Base-by-base conservation (phyloP, 2,888 invertebrate species). In the Hofmannophila pseudospretella region DNA sequence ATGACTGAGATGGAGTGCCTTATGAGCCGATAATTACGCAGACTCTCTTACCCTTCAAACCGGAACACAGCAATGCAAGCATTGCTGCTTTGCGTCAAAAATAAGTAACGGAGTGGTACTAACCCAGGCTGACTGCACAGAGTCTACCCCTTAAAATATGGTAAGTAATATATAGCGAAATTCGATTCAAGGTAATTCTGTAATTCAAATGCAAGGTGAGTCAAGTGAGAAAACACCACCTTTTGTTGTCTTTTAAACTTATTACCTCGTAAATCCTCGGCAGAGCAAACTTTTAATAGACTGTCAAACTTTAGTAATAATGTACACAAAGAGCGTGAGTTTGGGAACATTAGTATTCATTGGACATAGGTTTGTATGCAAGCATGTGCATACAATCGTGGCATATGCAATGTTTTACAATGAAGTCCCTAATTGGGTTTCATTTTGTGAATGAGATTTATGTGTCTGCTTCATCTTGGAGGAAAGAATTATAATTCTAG, bases 281-380 rank as follows among this genome's bases (percentile, higher is more conserved):
- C 16, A 11, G 14, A 33, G 25, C 22, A 4, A 46, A 48, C 46
- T 48, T 48, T 48, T 44, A 48, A 44, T 48, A 30, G 39, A 42
- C 31, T 48, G 46, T 44, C 48, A 48, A 44, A 48, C 37, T 48
- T 48, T 7, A 38, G 44, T 40, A 44, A 44, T 45, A 47, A 45
- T 39, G 34, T 45, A 38, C 37, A 45, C 39, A 45, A 31, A 33
- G 31, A 39, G 33, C 12, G 11, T 22, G 32, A 33, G 34, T 38
- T 39, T 23, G 32, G 22, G 13, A 29, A 3, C 25, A 40, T 40
- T 40, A 36, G 40, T 40, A 40, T 40, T 33, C 40, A 40, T 36
- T 33, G 30, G 30, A 23, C 34, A 20, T n/a, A 14, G 14, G 14
- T 30, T 16, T 30, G 16, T 7, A 30, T 30, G 16, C 14, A 9